Evolutionary conservation across 2,113 vertebrate genomes (phyloP).

Genomic region (Tachuris rubrigastra): DNA sequence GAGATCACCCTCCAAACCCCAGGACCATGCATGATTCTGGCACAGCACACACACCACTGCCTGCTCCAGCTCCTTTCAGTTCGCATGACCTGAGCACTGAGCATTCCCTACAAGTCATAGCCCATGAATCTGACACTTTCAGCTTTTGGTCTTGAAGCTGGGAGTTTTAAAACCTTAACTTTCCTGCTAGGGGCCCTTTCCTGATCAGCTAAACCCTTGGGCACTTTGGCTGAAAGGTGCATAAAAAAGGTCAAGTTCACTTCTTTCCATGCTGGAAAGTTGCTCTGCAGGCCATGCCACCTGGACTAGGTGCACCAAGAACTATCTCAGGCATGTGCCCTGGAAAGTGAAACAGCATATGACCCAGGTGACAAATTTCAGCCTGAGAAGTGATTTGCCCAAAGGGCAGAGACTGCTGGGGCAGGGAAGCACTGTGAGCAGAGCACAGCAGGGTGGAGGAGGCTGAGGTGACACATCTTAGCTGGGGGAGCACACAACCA

Average conservation of each 20-base stretch:
- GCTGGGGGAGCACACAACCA: neutral
- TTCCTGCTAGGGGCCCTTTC: neutral
- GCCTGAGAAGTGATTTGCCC: neutral
- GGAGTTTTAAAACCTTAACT: neutral
- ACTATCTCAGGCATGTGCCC: accelerated
- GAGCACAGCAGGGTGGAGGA: neutral
- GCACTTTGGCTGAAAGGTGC: neutral
- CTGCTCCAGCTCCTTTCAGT: neutral
- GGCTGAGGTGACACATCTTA: neutral
- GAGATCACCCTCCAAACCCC: neutral
- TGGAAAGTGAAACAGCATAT: accelerated
- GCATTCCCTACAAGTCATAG: neutral
- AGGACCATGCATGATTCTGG: accelerated
- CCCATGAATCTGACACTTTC: neutral
- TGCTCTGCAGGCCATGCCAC: neutral
- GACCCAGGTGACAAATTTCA: neutral
- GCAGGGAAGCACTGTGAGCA: too few species aligned
- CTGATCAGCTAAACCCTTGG: neutral
- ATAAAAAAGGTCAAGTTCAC: neutral
- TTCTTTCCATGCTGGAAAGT: neutral
- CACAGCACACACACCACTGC: neutral
- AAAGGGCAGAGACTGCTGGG: neutral
- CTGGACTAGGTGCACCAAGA: too few species aligned
- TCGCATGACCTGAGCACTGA: neutral
- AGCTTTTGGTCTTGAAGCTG: neutral